These are phyloP conservation scores for Polypedilum pembai DNA, from an alignment of 1,140 invertebrate species.

Conservation along the genomic window DNA sequence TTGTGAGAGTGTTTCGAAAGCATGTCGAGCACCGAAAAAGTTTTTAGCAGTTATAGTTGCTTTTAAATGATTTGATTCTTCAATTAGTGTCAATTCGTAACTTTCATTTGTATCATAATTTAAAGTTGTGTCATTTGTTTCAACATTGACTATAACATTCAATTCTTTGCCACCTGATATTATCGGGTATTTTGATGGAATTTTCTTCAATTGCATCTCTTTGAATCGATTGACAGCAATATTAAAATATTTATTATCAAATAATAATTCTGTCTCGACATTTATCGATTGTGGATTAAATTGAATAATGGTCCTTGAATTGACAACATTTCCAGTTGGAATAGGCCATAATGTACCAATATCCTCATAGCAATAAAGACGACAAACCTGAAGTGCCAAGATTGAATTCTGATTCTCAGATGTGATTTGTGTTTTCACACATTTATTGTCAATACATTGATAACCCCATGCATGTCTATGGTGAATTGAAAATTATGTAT, in stretches of 20 bases:
- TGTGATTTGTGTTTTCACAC: slow-evolving; percentile 48
- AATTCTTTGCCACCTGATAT: background rate
- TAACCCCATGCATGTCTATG: slow-evolving; percentile 47
- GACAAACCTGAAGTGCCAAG: slow-evolving; percentile 52
- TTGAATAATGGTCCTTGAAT: background rate
- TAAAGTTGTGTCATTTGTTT: slow-evolving; percentile 44
- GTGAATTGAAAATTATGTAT: no score
- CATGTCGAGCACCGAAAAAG: slow-evolving; percentile 64
- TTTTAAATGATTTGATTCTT: slow-evolving; percentile 46
- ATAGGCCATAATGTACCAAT: slow-evolving; percentile 61
- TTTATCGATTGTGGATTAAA: background rate
- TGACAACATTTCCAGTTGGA: slow-evolving; percentile 52
- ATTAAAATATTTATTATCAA: background rate
- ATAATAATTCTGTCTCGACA: background rate
- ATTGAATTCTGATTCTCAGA: slow-evolving; percentile 45
- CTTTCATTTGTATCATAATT: slow-evolving; percentile 55
- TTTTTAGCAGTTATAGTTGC: slow-evolving; percentile 51
- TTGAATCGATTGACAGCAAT: background rate
- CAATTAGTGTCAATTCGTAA: slow-evolving; percentile 50
- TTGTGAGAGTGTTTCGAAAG: slow-evolving; percentile 62
- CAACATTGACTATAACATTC: background rate
- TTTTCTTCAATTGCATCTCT: background rate
- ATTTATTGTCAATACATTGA: slow-evolving; percentile 47
- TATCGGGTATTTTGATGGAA: background rate
- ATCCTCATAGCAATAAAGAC: slow-evolving; percentile 51